Percentiles rank a stretch among this genome's conserved stretches.
phyloP scores from a whole-genome alignment of 2,113 vertebrate species.

The Cromileptes altivelis region DNA sequence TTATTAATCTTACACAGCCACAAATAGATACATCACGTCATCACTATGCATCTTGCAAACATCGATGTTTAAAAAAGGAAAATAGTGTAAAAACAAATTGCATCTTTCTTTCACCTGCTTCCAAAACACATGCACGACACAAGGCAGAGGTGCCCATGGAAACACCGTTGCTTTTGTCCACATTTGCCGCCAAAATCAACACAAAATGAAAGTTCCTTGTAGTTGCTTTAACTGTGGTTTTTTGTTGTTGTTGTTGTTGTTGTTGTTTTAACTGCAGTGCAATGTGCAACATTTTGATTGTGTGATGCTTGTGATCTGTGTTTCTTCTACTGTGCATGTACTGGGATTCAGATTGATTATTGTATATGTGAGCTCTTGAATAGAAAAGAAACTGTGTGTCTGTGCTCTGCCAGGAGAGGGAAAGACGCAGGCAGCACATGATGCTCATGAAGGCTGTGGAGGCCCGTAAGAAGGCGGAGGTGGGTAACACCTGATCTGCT shows the following conservation, averaged over 20 bases:
- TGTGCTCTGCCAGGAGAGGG: conserved; percentile 90
- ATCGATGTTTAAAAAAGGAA: no score
- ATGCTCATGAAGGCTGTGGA: conserved; percentile 97
- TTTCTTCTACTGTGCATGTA: conserved; percentile 87
- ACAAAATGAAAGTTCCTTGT: no score
- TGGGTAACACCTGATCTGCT: conserved; percentile 69
- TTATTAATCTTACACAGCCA: no score
- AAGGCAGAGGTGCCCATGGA: no score
- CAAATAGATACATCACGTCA: no score
- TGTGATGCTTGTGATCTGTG: conserved; percentile 79
- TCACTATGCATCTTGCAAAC: no score
- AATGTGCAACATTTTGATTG: conserved; percentile 72
- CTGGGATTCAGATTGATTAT: conserved; percentile 62
- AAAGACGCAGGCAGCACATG: conserved; percentile 94
- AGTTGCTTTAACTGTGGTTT: background rate
- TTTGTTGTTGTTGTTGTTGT: background rate
- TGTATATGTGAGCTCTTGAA: background rate
- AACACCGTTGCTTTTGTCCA: no score
- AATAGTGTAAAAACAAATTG: no score
- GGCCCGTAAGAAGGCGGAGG: conserved; percentile 95
- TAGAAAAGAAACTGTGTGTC: conserved; percentile 60
- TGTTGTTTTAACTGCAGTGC: conserved; percentile 88
- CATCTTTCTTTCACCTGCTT: no score
- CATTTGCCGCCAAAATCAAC: no score
- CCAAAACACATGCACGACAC: no score